These are phyloP conservation scores for Thalassoma bifasciatum DNA, from an alignment of 2,113 vertebrate genomes.

Conservation along the genomic window DNA sequence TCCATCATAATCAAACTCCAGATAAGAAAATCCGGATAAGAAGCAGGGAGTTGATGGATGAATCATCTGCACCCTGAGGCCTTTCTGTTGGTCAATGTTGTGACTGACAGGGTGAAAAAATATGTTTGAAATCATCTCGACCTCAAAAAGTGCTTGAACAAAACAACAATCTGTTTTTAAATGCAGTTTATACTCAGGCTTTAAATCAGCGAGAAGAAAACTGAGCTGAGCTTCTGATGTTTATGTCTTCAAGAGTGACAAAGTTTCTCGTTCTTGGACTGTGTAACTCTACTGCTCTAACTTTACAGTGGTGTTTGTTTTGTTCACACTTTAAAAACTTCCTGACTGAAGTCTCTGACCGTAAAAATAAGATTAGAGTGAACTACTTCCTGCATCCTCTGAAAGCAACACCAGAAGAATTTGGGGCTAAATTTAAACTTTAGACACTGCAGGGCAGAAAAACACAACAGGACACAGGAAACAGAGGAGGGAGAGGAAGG, in stretches of 20 bases:
- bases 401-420: slow-evolving; percentile 63
- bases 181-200: too few relatives aligned
- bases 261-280: neutral
- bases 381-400: slow-evolving; percentile 58
- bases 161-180: too few relatives aligned
- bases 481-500: slow-evolving; percentile 32
- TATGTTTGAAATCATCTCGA: too few relatives aligned
- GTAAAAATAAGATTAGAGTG: slow-evolving; percentile 53
- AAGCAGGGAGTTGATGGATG: neutral
- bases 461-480: slow-evolving; percentile 71
- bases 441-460: slow-evolving; percentile 53
- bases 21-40: neutral
- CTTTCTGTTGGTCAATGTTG: neutral
- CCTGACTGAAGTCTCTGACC: slow-evolving; percentile 17
- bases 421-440: slow-evolving; percentile 71
- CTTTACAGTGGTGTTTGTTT: slow-evolving; percentile 13
- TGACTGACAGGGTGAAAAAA: neutral
- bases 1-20: neutral
- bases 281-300: neutral
- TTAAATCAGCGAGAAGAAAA: too few relatives aligned
- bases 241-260: neutral
- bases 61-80: neutral
- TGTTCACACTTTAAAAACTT: slow-evolving; percentile 18
- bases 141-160: neutral
- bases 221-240: too few relatives aligned